Percentiles rank a stretch among this genome's conserved stretches.
phyloP scores from a whole-genome alignment of 2,888 invertebrate genomes.

The Epinotia nisella region DNA sequence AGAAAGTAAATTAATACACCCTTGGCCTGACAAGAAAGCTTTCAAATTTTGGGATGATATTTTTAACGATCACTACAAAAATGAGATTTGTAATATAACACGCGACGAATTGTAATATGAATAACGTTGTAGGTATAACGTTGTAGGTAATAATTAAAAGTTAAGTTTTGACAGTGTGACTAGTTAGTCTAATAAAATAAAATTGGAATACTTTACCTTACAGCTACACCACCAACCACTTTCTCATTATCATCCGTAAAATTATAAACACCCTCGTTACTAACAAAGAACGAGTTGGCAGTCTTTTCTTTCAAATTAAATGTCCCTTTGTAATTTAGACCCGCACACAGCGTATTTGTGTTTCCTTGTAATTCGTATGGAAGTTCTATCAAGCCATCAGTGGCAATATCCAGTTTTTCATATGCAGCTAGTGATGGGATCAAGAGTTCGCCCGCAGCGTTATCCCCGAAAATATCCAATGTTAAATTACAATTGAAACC shows the following conservation, averaged over 20 bases:
- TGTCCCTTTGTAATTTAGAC: slow-evolving; percentile 55
- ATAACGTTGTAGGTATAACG: background rate
- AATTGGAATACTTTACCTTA: slow-evolving; percentile 62
- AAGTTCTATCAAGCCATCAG: slow-evolving; percentile 56
- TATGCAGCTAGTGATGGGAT: slow-evolving; percentile 72
- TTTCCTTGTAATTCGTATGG: slow-evolving; percentile 70
- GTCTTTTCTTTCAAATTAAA: slow-evolving; percentile 66
- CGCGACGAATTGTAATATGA: slow-evolving; percentile 66
- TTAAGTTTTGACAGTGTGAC: background rate
- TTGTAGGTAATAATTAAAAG: background rate
- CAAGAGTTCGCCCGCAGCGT: slow-evolving; percentile 49
- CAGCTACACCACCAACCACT: slow-evolving; percentile 68
- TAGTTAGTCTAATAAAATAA: background rate
- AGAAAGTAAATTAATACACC: slow-evolving; percentile 55
- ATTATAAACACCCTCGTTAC: slow-evolving; percentile 57
- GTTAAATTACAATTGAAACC: slow-evolving; percentile 84
- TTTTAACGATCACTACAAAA: slow-evolving; percentile 63
- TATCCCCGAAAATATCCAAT: slow-evolving; percentile 55
- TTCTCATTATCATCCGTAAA: slow-evolving; percentile 78
- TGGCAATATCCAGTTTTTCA: slow-evolving; percentile 71
- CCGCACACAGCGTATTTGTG: slow-evolving; percentile 57
- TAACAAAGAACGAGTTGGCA: slow-evolving; percentile 75
- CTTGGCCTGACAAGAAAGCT: slow-evolving; percentile 61
- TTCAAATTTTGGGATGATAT: slow-evolving; percentile 71
- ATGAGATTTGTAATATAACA: slow-evolving; percentile 51